Conservation (phyloP, 1,140 invertebrate species). For the Apis cerana region DNA sequence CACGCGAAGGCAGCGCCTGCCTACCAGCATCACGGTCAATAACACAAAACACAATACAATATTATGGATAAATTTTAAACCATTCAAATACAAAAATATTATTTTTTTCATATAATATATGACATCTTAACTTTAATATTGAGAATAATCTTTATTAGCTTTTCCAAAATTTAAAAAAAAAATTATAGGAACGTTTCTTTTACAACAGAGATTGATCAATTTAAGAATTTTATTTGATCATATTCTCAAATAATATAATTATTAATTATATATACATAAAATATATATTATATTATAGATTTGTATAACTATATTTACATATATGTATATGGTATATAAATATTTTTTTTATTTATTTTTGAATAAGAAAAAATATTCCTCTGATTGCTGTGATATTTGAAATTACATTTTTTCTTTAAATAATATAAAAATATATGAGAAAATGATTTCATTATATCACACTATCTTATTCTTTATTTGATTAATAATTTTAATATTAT, state of each 20-base stretch:
- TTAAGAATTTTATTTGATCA: background rate
- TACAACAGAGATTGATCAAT: background rate
- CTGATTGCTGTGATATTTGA: too few species aligned
- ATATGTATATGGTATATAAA: background rate
- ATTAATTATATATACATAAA: background rate
- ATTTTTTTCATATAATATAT: background rate
- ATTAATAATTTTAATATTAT: too few species aligned
- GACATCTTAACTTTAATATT: background rate
- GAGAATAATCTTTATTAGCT: too few species aligned
- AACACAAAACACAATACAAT: background rate
- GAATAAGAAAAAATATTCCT: too few species aligned
- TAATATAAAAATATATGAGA: too few species aligned
- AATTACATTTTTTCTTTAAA: too few species aligned
- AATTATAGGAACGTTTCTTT: background rate
- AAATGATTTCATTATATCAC: too few species aligned
- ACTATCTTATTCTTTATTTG: too few species aligned
- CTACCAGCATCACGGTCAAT: slow-evolving; percentile 28
- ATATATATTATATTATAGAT: background rate
- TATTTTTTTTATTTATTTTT: too few species aligned
- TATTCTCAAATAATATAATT: background rate
- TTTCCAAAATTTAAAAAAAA: background rate
- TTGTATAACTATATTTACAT: background rate
- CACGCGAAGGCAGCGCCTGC: slow-evolving; percentile 53
- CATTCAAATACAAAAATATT: background rate
- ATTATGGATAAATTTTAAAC: background rate